Base-by-base conservation (phyloP, 2,888 invertebrate species). In the Cybosia mesomella region DNA sequence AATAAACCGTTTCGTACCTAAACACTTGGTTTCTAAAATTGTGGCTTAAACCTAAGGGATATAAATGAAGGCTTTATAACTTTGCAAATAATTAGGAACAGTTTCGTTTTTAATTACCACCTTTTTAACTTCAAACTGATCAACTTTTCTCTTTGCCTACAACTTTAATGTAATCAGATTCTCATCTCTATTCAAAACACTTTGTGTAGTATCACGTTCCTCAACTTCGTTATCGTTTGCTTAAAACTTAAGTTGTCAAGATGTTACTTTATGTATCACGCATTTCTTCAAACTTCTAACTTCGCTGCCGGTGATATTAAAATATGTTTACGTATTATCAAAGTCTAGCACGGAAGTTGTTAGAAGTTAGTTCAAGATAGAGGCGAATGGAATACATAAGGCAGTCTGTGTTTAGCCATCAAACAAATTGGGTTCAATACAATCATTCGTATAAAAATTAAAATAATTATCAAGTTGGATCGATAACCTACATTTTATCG, bases 81-180 rank as follows among this genome's bases (percentile, higher is more conserved):
- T 0, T 36, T 21, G 10, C 53, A 67, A 28, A 49, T n/a, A 62
- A 24, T 34, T 58, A n/a, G 9, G 34, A n/a, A 58, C 36, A 34
- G 32, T 59, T 54, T 54, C 28, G 28, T 64, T 54, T 64, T 65
- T 61, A 69, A 69, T 58, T 69, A 61, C 53, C 21, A 13, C 49
- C 53, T 21, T 15, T 68, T 53, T 49, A 24, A 53, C n/a, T 57
- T 28, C 34, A 57, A 65, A 60, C 54, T 65, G 58, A 58, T 11
- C 15, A 60, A 57, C 22, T 64, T 68, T 57, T 58, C 55, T 11
- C 28, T 59, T 59, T 58, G 53, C 21, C 60, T 64, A 13, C 43
- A 61, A 65, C 49, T 64, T 64, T 28, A 65, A 57, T 68, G 54
- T 65, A 69, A 59, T 65, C 43, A 28, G 64, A 55, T 66, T 57